A percentile compares a stretch with the other conserved stretches of the same genome.
These are phyloP conservation scores for Apostichopus californicus DNA, from an alignment of 35 echinoderm and acorn worm species.

Conservation along the genomic window DNA sequence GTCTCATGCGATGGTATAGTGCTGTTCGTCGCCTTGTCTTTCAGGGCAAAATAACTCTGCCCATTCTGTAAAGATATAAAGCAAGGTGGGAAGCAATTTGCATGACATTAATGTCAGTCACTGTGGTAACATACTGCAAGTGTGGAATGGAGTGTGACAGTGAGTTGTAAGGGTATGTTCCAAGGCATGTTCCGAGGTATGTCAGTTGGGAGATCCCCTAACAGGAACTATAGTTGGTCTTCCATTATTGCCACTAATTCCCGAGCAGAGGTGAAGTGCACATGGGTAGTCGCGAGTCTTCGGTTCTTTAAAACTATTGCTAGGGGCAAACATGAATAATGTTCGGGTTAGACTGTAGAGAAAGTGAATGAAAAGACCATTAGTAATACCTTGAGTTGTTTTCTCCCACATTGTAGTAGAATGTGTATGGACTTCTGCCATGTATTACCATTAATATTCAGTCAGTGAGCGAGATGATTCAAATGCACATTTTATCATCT, in stretches of 20 bases:
- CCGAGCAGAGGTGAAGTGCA: too few relatives aligned
- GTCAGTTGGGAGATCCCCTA: background rate
- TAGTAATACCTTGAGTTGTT: too few relatives aligned
- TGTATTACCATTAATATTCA: too few relatives aligned
- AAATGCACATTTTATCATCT: too few relatives aligned
- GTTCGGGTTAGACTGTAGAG: background rate
- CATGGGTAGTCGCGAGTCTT: too few relatives aligned
- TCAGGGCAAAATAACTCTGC: background rate
- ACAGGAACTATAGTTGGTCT: background rate
- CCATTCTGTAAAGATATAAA: background rate
- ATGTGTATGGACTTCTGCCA: too few relatives aligned
- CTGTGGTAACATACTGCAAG: background rate
- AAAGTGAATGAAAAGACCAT: too few relatives aligned
- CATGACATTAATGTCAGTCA: constrained; percentile 33
- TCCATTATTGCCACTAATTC: background rate
- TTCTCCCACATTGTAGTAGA: too few relatives aligned
- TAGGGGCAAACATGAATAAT: background rate
- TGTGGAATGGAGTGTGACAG: background rate
- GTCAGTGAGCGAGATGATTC: too few relatives aligned
- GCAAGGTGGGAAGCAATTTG: constrained; percentile 43
- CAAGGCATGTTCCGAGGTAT: background rate
- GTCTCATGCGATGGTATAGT: background rate
- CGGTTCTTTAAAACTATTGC: background rate
- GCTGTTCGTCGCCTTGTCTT: background rate
- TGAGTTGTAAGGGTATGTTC: constrained; percentile 1